Evolutionary conservation across 2,797 vertebrate genomes (phyloP), one percentile per base, ranked within the genome.

Genomic region (Yasuhikotakia modesta): DNA sequence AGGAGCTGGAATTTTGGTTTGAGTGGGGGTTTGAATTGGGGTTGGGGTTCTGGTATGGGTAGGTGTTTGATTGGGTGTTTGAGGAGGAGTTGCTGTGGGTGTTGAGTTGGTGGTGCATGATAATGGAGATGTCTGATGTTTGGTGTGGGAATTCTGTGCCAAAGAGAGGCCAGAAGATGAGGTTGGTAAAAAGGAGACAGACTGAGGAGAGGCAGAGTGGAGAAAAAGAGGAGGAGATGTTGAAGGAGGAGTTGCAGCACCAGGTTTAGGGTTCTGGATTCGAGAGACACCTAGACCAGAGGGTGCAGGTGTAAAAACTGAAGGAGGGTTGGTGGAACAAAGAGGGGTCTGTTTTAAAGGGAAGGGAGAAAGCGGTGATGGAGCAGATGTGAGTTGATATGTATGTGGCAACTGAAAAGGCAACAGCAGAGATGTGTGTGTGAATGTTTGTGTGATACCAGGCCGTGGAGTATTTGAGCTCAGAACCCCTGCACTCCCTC

Each of bases 401-500:
- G 78, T 45, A 2, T 82, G 78, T 30, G 50, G 67, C 10, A 79
- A 63, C 21, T 76, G 79, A 43, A 79, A 75, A 30, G 80, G 82
- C 43, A 79, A 43, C 4, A 81, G 57, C 16, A 81, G 60, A 4
- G 84, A 64, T 52, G 57, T 58, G 55, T 87, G 83, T 60, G 48
- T 30, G 21, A 70, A 66, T 53, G 66, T 60, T 65, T 84, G 82
- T 27, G 84, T 80, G 17, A 58, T 57, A n/a, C n/a, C n/a, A 22
- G 24, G 7, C 1, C 75, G 76, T 11, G 58, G 71, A 48, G n/a
- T n/a, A 12, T 91, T 90, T 2, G 87, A 90, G 76, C 84, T 91
- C 83, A 94, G 83, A 27, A 93, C 85, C 27, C 93, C 93, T 0
- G 91, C 89, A 21, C 93, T 94, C 12, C 89, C 63, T 10, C 92